Base-by-base conservation (phyloP, 2,797 vertebrate species). In the Bovichtus variegatus region DNA sequence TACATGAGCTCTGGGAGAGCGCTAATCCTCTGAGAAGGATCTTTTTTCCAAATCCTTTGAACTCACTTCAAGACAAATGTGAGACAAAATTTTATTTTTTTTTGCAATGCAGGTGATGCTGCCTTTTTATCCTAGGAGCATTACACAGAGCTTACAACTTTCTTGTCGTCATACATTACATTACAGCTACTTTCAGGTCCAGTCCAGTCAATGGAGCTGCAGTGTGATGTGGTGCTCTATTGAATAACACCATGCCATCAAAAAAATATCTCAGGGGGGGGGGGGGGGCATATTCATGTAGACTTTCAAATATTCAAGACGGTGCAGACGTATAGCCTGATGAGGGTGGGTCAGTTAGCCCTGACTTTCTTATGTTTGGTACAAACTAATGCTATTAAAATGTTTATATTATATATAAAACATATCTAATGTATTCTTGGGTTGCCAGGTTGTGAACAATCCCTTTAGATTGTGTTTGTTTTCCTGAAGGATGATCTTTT, bases 21-120 rank as follows among this genome's bases (percentile, higher is more conserved):
- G 68, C 25, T 70, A 84, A 86, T 83, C 80, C 82, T 83, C 59
- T 55, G 58, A 83, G 65, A 72, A 53, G 47, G 15, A 57, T 19
- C 41, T 9, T 50, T 31, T 34, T 51, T 57, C 9, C 4, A 1
- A 46, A 43, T 65, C 65, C 46, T 64, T 74, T 78, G 27, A 60
- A 62, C 55, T 83, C 16, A 11, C 55, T 78, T 58, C 38, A 76
- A 74, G 80, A 72, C 47, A 78, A 78, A 65, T 59, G 41, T 74
- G 41, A n/a, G n/a, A n/a, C n/a, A n/a, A n/a, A n/a, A n/a, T n/a
- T 38, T 65, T 3, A 40, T 76, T 31, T 36, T 59, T 31, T 64
- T 61, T 43, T 64, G 11, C 13, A 43, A 1, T 13, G 50, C 60
- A 63, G 68, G 59, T 50, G 36, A 50, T 57, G 27, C 34, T 60